These are phyloP conservation scores for Panopea generosa DNA, from an alignment of 2,888 invertebrate species.

Conservation along the genomic window DNA sequence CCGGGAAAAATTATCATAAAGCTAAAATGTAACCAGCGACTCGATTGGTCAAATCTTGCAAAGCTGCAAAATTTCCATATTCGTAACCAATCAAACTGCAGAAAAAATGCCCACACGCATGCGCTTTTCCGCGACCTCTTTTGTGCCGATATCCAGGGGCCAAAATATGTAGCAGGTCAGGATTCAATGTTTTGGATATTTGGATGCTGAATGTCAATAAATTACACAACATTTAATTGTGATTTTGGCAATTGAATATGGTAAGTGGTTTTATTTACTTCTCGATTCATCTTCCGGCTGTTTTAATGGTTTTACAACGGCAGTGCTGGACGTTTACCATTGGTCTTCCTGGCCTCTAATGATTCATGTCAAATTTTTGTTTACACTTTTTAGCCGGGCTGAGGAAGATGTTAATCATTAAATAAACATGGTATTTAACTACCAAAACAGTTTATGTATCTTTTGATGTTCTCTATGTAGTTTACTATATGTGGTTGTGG, in stretches of 20 bases:
- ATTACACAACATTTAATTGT: neutral
- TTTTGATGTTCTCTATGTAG: no score
- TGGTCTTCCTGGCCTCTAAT: no score
- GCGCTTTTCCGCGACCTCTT: constrained; percentile 61
- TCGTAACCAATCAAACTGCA: constrained; percentile 65
- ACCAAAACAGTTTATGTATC: no score
- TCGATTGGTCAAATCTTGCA: constrained; percentile 64
- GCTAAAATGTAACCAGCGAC: constrained; percentile 29
- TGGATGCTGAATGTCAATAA: constrained; percentile 32
- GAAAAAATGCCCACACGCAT: constrained; percentile 64
- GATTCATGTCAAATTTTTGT: no score
- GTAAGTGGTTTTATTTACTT: constrained; percentile 3
- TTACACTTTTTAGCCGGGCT: no score
- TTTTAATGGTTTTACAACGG: neutral
- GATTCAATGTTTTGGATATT: constrained; percentile 54
- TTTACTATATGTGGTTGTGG: no score
- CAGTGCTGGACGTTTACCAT: no score
- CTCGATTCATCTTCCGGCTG: neutral
- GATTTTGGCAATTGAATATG: constrained; percentile 16
- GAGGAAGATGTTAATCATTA: no score
- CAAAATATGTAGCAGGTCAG: constrained; percentile 64
- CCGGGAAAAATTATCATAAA: constrained; percentile 56
- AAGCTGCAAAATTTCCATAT: constrained; percentile 44
- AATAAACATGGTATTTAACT: no score
- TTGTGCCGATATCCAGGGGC: constrained; percentile 71